These are phyloP conservation scores for Micrastur ruficollis DNA, from an alignment of 2,797 vertebrate species.

Conservation along the genomic window DNA sequence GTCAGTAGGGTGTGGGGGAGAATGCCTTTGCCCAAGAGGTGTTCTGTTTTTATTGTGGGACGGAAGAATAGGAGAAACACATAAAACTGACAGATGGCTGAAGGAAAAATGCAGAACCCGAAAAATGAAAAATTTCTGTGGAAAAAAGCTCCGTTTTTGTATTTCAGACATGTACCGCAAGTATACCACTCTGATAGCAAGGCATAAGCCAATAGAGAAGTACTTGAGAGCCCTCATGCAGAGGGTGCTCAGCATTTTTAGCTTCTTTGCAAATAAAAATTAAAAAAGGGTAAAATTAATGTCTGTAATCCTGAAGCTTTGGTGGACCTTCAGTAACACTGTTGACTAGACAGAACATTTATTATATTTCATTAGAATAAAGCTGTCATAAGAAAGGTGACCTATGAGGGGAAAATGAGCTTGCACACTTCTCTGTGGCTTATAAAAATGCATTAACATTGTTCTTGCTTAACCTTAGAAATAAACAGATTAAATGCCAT, in stretches of 20 bases:
- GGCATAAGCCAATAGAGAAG: background rate
- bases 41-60: background rate
- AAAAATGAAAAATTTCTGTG: background rate
- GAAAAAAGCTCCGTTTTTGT: background rate
- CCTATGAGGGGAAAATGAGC: background rate
- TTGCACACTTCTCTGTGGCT: background rate
- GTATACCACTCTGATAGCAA: background rate
- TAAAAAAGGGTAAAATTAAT: background rate
- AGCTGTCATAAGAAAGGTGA: background rate
- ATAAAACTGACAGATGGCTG: background rate
- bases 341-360: background rate
- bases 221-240: background rate
- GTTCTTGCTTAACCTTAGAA: constrained; percentile 16
- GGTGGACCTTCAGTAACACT: background rate
- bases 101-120: background rate
- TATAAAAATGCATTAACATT: background rate
- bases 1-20: background rate
- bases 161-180: background rate
- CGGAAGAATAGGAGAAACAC: background rate
- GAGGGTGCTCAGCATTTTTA: background rate
- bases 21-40: background rate
- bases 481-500: background rate
- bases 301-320: background rate
- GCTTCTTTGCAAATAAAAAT: background rate
- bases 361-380: constrained; percentile 17